Conservation (phyloP, 2,113 vertebrate genomes). For the Vimba vimba region DNA sequence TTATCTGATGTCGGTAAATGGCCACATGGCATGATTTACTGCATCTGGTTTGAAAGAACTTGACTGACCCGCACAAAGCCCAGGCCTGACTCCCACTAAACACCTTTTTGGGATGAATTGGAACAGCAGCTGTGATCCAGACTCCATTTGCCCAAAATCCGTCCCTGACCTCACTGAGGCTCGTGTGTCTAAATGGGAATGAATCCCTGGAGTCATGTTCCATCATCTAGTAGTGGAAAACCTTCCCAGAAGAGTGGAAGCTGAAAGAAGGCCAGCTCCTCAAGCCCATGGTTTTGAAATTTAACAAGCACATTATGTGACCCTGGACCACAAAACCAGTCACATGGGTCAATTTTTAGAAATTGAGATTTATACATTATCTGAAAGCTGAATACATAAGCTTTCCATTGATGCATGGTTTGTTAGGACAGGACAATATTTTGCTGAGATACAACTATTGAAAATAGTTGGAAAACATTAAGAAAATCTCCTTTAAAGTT, state of each 20-base stretch:
- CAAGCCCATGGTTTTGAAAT: neutral
- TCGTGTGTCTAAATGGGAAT: neutral
- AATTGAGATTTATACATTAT: too few species aligned
- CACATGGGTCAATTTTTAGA: too few species aligned
- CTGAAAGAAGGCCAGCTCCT: neutral
- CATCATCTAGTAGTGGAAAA: neutral
- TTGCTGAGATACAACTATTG: too few species aligned
- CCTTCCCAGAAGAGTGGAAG: neutral
- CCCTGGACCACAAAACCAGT: too few species aligned
- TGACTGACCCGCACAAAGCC: neutral
- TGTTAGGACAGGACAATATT: too few species aligned
- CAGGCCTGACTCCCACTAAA: neutral
- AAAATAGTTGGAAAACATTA: too few species aligned
- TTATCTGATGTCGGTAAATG: neutral
- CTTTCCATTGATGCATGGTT: too few species aligned
- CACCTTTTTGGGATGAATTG: neutral
- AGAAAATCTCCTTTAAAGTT: too few species aligned
- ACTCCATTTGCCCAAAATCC: neutral
- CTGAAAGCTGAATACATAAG: too few species aligned
- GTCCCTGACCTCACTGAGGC: neutral
- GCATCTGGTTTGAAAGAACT: neutral
- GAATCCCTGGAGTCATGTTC: neutral
- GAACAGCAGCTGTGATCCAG: neutral
- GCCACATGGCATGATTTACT: neutral
- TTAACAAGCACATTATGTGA: neutral